phyloP scores from a whole-genome alignment of 2,113 vertebrate genomes.

The Nicator chloris region DNA sequence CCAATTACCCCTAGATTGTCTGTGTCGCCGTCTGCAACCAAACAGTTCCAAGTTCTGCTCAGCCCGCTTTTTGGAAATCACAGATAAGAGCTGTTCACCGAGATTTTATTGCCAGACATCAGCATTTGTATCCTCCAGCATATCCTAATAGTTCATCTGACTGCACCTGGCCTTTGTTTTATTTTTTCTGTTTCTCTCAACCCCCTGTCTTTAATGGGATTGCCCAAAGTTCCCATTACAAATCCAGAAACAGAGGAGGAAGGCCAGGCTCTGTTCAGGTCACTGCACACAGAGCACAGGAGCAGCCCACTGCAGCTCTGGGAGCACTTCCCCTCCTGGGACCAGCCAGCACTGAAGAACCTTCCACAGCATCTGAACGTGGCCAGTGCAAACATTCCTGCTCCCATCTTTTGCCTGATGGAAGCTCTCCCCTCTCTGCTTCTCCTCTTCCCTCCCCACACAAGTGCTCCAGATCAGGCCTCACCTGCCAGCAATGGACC shows the following conservation, averaged over 20 bases:
- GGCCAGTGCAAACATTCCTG: neutral
- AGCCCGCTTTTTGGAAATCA: neutral
- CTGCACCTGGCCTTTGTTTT: neutral
- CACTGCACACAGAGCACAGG: neutral
- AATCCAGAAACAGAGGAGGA: neutral
- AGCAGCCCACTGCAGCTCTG: neutral
- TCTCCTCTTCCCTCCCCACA: neutral
- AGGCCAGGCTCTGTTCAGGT: neutral
- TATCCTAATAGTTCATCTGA: neutral
- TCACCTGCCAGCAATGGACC: neutral
- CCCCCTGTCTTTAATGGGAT: neutral
- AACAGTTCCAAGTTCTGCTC: neutral
- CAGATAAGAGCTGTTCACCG: neutral
- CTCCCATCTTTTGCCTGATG: neutral
- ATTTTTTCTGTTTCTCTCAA: neutral
- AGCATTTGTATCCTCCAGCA: neutral
- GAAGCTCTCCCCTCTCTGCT: neutral
- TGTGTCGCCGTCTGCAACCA: neutral
- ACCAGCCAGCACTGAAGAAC: neutral
- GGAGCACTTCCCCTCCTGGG: neutral
- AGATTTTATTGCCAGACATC: neutral
- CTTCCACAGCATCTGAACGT: rapidly evolving
- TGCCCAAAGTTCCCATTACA: neutral
- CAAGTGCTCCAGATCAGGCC: neutral
- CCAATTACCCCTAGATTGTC: neutral